A percentile compares a stretch with the other conserved stretches of the same genome.
Conservation (phyloP, 2,797 vertebrate genomes). For the Pangasius larnaudii region DNA sequence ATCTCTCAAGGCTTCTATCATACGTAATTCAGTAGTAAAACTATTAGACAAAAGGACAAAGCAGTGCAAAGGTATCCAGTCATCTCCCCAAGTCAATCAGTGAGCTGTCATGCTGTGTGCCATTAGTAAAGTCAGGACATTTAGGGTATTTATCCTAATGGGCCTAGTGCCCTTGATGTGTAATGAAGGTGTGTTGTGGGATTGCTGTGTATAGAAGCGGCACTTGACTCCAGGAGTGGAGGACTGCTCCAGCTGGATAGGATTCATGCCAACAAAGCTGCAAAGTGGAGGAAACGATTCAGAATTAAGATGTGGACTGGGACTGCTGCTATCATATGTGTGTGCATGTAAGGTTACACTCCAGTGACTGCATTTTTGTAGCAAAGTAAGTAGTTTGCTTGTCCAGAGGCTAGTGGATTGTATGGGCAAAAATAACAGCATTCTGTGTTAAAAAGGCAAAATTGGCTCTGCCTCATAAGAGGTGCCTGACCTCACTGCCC, state of each 20-base stretch:
- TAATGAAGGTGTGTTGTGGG: constrained; percentile 65
- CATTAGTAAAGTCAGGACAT: constrained; percentile 31
- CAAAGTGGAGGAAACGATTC: constrained; percentile 64
- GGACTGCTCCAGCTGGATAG: constrained; percentile 19
- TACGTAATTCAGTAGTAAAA: constrained; percentile 19
- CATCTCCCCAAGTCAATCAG: constrained; percentile 7
- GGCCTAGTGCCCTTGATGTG: constrained; percentile 37
- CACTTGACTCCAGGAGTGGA: constrained; percentile 68
- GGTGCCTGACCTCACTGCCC: constrained; percentile 33
- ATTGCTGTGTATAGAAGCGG: constrained; percentile 74
- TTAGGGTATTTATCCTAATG: constrained; percentile 32
- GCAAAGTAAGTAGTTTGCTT: constrained; percentile 22
- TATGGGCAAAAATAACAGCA: constrained; percentile 19
- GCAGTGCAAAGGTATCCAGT: constrained; percentile 11
- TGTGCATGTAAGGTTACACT: constrained; percentile 20
- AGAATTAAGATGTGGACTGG: constrained; percentile 58
- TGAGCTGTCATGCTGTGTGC: constrained; percentile 28
- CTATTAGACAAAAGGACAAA: constrained; percentile 27
- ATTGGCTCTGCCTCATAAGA: constrained; percentile 28
- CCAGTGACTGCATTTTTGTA: constrained; percentile 43
- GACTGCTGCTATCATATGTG: constrained; percentile 41
- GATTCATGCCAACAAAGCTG: constrained; percentile 64
- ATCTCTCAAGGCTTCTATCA: constrained; percentile 9
- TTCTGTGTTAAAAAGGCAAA: constrained; percentile 28
- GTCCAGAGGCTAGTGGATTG: background rate